These are phyloP conservation scores for Sclerurus mexicanus DNA, from an alignment of 2,113 vertebrate genomes.

Conservation along the genomic window DNA sequence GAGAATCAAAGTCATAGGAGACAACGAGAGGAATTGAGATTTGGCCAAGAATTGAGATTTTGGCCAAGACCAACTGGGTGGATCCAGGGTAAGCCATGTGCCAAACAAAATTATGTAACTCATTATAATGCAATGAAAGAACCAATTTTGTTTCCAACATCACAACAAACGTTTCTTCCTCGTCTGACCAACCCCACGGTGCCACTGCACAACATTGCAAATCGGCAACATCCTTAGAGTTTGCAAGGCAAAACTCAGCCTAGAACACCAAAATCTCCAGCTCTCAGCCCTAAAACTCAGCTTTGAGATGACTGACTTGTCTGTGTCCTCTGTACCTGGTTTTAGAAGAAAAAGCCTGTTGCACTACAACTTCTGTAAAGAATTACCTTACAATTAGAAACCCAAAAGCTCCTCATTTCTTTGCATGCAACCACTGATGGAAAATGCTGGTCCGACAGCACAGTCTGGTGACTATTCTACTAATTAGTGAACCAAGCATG, in stretches of 20 bases:
- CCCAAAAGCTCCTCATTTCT: not conserved
- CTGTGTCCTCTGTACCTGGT: not conserved
- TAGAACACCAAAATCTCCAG: not conserved
- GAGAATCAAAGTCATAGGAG: not conserved
- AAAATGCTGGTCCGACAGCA: not conserved
- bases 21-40: not conserved
- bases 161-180: not conserved
- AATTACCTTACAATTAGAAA: not conserved
- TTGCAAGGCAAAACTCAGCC: not conserved
- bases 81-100: not conserved
- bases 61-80: not conserved
- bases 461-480: not conserved
- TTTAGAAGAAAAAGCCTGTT: not conserved
- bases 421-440: not conserved
- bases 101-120: not conserved
- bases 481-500: not conserved
- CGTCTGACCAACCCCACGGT: not conserved
- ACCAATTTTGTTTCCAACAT: not conserved
- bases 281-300: not conserved
- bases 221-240: not conserved
- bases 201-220: not conserved
- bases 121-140: not conserved
- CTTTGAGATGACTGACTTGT: not conserved
- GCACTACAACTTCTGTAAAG: not conserved
- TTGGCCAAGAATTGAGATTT: not conserved